phyloP scores from a whole-genome alignment of 2,113 vertebrate genomes.

The Lagopus leucura region DNA sequence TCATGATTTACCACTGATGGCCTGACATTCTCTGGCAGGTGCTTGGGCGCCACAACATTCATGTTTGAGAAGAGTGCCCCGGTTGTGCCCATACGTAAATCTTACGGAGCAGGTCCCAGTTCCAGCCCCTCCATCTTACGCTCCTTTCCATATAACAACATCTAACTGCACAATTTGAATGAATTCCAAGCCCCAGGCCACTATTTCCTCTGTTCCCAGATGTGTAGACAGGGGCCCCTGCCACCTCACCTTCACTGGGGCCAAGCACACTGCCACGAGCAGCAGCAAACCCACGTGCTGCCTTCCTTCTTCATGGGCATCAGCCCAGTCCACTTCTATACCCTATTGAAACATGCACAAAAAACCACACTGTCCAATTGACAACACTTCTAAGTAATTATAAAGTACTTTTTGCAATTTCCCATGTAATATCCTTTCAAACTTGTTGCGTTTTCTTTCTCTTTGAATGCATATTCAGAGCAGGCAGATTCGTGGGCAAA shows the following conservation, averaged over 20 bases:
- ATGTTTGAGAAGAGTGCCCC: neutral
- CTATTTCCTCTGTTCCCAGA: slow-evolving; percentile 4
- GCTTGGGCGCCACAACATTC: neutral
- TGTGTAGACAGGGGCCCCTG: slow-evolving; percentile 1
- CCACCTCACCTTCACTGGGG: neutral
- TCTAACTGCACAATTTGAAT: neutral
- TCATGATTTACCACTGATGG: neutral
- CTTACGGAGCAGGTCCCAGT: neutral
- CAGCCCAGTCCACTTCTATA: neutral
- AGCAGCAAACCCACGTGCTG: neutral
- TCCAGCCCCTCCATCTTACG: neutral
- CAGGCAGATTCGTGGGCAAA: slow-evolving; percentile 52
- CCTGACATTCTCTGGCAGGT: neutral
- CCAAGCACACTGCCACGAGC: neutral
- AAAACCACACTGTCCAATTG: slow-evolving; percentile 26
- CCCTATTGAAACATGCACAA: slow-evolving; percentile 7
- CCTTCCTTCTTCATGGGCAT: neutral
- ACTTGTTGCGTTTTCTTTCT: slow-evolving; percentile 43
- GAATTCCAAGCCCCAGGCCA: neutral
- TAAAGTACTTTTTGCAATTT: slow-evolving; percentile 57
- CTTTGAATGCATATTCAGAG: slow-evolving; percentile 56
- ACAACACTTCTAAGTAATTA: slow-evolving; percentile 47
- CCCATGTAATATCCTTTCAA: slow-evolving; percentile 58
- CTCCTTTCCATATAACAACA: neutral
- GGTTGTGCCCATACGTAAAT: neutral